phyloP scores from a whole-genome alignment of 1,140 invertebrate genomes.

The Drosophila chauvacae region DNA sequence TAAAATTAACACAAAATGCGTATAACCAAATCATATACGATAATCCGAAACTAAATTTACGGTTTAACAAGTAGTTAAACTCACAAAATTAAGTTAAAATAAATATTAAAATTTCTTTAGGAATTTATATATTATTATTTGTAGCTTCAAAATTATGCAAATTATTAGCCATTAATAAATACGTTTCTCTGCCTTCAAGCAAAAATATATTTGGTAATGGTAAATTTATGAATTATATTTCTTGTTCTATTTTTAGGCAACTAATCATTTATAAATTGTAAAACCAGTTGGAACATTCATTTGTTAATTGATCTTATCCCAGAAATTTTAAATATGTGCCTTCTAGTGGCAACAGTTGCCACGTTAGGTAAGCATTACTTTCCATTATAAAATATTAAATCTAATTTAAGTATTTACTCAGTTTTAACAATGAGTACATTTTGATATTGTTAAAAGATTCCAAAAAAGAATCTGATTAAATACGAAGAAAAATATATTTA shows the following conservation, averaged over 20 bases:
- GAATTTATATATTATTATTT: too few species aligned
- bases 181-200: too few species aligned
- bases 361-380: neutral
- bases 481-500: neutral
- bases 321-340: neutral
- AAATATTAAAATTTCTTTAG: too few species aligned
- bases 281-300: neutral
- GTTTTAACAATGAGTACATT: neutral
- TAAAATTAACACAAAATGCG: neutral
- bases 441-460: neutral
- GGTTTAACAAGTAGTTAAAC: too few species aligned
- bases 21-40: too few species aligned
- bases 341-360: too few species aligned
- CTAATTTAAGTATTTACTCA: neutral
- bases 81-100: too few species aligned
- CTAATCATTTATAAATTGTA: neutral
- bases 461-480: neutral
- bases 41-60: too few species aligned
- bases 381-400: neutral
- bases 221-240: neutral
- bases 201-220: neutral
- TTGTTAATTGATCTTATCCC: neutral
- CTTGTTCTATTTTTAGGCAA: too few species aligned
- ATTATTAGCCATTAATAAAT: too few species aligned
- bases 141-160: too few species aligned